phyloP scores from a whole-genome alignment of 2,113 vertebrate species.

The Caranx melampygus region DNA sequence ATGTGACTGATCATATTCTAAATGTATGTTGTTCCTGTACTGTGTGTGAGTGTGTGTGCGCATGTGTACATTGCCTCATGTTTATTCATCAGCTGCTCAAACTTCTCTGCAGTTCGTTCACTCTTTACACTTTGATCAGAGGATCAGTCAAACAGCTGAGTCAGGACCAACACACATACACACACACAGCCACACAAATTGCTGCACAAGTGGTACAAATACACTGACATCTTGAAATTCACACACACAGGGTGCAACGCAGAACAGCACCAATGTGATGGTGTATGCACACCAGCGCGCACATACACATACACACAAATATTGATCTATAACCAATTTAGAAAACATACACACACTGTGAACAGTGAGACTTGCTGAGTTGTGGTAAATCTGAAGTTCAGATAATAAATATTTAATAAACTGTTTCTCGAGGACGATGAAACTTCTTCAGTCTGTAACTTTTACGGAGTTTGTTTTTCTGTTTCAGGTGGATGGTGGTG shows the following conservation, averaged over 20 bases:
- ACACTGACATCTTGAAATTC: neutral
- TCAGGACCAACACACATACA: conserved; percentile 45
- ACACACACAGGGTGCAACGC: neutral
- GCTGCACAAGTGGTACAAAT: conserved; percentile 14
- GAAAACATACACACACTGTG: conserved; percentile 7
- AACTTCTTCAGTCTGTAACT: neutral
- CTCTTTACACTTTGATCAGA: conserved; percentile 68
- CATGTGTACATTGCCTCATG: conserved; percentile 62
- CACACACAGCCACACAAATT: conserved; percentile 37
- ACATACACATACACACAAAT: conserved; percentile 3
- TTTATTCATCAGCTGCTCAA: conserved; percentile 74
- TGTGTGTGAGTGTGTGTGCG: conserved; percentile 1
- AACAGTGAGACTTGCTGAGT: conserved; percentile 19
- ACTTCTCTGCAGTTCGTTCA: conserved; percentile 58
- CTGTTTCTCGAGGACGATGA: neutral
- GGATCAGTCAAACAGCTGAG: conserved; percentile 63
- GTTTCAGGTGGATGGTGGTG: no score
- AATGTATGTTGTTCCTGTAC: neutral
- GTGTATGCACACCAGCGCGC: neutral
- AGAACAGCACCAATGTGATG: neutral
- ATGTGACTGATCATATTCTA: neutral
- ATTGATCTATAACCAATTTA: neutral
- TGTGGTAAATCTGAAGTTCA: conserved; percentile 1
- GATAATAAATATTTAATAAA: conserved; percentile 10
- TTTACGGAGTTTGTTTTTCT: neutral